phyloP scores from a whole-genome alignment of 1,140 invertebrate species.

The Pogonognathellus flavescens region DNA sequence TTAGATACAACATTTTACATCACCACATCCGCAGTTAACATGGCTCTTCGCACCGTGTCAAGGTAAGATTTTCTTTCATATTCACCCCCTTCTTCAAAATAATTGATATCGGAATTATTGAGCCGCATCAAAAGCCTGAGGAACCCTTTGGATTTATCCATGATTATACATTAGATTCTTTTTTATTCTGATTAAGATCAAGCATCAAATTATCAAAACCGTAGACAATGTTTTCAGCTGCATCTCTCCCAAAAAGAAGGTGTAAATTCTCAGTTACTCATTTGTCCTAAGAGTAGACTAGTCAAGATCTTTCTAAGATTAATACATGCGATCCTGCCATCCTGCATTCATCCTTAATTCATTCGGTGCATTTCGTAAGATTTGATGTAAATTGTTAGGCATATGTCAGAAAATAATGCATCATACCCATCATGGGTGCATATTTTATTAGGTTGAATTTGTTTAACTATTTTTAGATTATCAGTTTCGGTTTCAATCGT shows the following conservation, averaged over 20 bases:
- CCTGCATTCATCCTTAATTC: too few relatives aligned
- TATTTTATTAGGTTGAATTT: too few relatives aligned
- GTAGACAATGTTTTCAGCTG: constrained; percentile 7
- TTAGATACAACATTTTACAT: neutral
- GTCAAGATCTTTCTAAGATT: too few relatives aligned
- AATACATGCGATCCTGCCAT: too few relatives aligned
- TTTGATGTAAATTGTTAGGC: too few relatives aligned
- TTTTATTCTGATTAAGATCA: constrained; percentile 47
- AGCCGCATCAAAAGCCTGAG: constrained; percentile 24
- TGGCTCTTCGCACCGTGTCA: constrained; percentile 23
- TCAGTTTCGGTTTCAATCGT: too few relatives aligned
- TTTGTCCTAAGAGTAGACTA: too few relatives aligned
- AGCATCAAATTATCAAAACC: neutral
- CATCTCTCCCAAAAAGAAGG: neutral
- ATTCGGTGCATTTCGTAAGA: too few relatives aligned
- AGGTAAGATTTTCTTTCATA: constrained; percentile 5
- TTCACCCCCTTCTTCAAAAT: neutral
- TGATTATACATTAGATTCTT: neutral
- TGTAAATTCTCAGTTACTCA: neutral
- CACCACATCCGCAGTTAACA: neutral
- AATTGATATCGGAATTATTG: constrained; percentile 39
- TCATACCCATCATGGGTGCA: too few relatives aligned
- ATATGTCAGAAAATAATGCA: too few relatives aligned
- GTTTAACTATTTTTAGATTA: too few relatives aligned
- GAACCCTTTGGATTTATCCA: neutral